Base-by-base conservation (phyloP, 2,113 vertebrate genomes). In the Lampris megalopsis region DNA sequence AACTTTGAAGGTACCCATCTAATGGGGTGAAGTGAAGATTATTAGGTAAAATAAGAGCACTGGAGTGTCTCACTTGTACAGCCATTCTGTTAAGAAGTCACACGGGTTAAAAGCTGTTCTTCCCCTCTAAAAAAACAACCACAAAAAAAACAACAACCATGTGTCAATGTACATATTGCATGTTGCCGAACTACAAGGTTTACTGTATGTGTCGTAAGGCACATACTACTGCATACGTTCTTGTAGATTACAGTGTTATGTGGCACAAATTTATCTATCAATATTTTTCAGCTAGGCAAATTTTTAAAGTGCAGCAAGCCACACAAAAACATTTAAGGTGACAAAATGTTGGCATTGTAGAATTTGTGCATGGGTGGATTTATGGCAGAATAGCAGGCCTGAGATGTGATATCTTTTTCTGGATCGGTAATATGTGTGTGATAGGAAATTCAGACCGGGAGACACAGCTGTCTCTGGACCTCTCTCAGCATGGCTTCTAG, bases 11-110 rank as follows among this genome's bases (percentile, higher is more conserved):
- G 1, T 49, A 43, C 8, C 53, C 11, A n/a, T 52, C 8, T n/a
- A 7, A 9, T 59, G 45, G 53, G 6, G 8, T 24, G 3, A 41
- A 0, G 63, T 9, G 7, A 13, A 7, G 0, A 9, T 4, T 61
- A 7, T 41, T 8, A 5, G 52, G n/a, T 56, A 8, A 70, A 56
- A 10, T 48, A 37, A 68, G 37, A 9, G 37, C 56, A 52, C 11
- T 24, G 5, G 24, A n/a, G 45, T 7, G 57, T 10, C 95, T 97
- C 95, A 99, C 97, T 99, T 98, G 94, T 97, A 98, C 36, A 99
- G 87, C 96, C 96, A 99, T 85, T 97, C 95, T 0, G 95, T 95
- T 11, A 99, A 91, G 82, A 97, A 98, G 90, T 97, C 96, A 60
- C 93, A 95, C 35, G 96, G 95, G 76, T 96, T 94, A 81, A 98